Conservation (phyloP, 53 echinoderm and acorn worm genomes). For the Astropecten irregularis region DNA sequence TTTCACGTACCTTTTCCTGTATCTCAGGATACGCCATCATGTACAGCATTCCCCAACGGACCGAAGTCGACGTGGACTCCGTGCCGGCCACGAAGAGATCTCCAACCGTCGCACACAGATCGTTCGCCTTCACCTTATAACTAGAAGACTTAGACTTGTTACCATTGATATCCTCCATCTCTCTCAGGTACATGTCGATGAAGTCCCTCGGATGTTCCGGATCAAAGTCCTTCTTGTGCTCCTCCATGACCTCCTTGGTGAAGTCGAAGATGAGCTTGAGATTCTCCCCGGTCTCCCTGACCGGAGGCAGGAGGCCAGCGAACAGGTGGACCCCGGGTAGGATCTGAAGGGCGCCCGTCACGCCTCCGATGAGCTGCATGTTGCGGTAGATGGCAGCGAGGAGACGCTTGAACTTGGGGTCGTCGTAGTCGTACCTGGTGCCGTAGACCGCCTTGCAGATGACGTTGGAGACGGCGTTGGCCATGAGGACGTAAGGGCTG, state of each 20-base stretch:
- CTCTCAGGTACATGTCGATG: constrained; percentile 59
- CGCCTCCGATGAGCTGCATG: constrained; percentile 30
- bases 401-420: constrained; percentile 42
- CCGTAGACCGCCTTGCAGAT: constrained; percentile 57
- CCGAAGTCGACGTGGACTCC: constrained; percentile 65
- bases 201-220: constrained; percentile 49
- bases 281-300: not conserved
- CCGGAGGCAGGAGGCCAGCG: constrained; percentile 7
- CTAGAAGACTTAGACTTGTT: not conserved
- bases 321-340: not conserved
- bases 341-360: constrained; percentile 5
- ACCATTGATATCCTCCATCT: not conserved
- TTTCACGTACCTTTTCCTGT: constrained; percentile 50
- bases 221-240: constrained; percentile 44
- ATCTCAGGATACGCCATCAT: constrained; percentile 71
- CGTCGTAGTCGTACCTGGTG: constrained; percentile 37
- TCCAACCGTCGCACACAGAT: constrained; percentile 29
- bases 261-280: constrained; percentile 36
- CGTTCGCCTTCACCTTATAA: constrained; percentile 10
- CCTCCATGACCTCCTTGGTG: constrained; percentile 13
- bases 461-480: constrained; percentile 69
- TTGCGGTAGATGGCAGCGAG: constrained; percentile 44
- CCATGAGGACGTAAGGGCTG: constrained; percentile 48
- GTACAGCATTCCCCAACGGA: constrained; percentile 66
- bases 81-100: constrained; percentile 71